phyloP scores from a whole-genome alignment of 2,797 vertebrate species.

The Microchirus variegatus region DNA sequence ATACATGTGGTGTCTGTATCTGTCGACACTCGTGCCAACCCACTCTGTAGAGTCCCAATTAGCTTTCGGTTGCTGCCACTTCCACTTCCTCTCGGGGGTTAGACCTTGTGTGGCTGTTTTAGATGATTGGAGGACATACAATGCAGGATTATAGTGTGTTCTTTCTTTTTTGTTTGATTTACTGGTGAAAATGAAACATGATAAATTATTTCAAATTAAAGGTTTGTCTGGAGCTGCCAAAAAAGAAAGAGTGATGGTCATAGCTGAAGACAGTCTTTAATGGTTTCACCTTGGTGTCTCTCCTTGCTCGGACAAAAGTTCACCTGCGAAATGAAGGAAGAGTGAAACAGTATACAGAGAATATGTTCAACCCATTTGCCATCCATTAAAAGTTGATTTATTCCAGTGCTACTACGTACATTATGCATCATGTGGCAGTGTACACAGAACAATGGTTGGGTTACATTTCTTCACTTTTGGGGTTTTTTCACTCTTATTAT shows the following conservation, averaged over 20 bases:
- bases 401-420: constrained; percentile 79
- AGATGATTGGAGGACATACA: constrained; percentile 8
- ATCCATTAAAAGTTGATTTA: constrained; percentile 78
- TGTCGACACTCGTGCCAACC: constrained; percentile 18
- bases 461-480: constrained; percentile 67
- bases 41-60: constrained; percentile 7
- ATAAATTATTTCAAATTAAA: constrained; percentile 1
- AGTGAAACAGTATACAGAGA: constrained; percentile 72
- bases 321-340: constrained; percentile 72
- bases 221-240: neutral
- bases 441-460: constrained; percentile 79
- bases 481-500: constrained; percentile 48
- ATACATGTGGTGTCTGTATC: constrained; percentile 30
- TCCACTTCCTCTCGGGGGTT: neutral
- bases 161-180: neutral
- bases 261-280: constrained; percentile 77
- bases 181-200: neutral
- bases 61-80: constrained; percentile 12
- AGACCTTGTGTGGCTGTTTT: constrained; percentile 1
- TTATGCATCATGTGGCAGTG: constrained; percentile 79
- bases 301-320: constrained; percentile 73
- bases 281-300: constrained; percentile 72
- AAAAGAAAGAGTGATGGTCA: constrained; percentile 30
- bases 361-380: constrained; percentile 71
- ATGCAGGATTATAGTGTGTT: neutral